Base-by-base conservation (phyloP, 2,888 invertebrate species). In the Coremacera marginata region DNA sequence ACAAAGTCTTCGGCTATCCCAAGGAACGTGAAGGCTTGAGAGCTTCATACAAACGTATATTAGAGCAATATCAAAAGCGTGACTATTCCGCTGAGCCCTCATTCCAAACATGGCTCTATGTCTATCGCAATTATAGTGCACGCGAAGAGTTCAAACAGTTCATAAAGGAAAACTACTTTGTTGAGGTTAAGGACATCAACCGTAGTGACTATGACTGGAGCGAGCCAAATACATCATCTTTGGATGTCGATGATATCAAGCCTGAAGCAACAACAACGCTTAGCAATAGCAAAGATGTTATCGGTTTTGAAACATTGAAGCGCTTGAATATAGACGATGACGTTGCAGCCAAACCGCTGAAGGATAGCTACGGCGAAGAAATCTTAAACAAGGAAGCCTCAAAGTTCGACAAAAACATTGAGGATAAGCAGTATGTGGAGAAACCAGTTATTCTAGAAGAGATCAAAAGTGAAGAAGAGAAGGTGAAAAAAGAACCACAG, bases 91-190 rank as follows among this genome's bases (percentile, higher is more conserved):
- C 44, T 4, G 76, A 84, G 77, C 93, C 93, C 0, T 92, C 93
- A 81, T 89, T 93, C 80, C 92, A 92, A 84, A 93, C 92, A 82
- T 93, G 92, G 90, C 91, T 93, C 83, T 93, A 93, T 82, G 91
- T 93, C 7, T 93, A 93, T 86, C 92, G 92, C 83, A 93, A 93
- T 82, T 91, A 92, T 83, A 92, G 92, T 0, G 92, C 92, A 3
- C 91, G 91, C 78, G 91, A 92, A 57, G 91, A 91, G 34, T 93
- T 92, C 84, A 92, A 92, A 81, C 90, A 91, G 80, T 87, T 92
- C 67, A 84, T 93, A 3, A 90, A 90, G 85, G 91, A 92, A 70
- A 91, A 91, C 82, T 93, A 93, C 80, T 87, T 91, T 62, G 93
- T 93, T 67, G 92, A 93, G 52, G 93, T 93, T 0, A 91, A 91